Conservation (phyloP, 2,888 invertebrate genomes). For the Nasonia oneida region DNA sequence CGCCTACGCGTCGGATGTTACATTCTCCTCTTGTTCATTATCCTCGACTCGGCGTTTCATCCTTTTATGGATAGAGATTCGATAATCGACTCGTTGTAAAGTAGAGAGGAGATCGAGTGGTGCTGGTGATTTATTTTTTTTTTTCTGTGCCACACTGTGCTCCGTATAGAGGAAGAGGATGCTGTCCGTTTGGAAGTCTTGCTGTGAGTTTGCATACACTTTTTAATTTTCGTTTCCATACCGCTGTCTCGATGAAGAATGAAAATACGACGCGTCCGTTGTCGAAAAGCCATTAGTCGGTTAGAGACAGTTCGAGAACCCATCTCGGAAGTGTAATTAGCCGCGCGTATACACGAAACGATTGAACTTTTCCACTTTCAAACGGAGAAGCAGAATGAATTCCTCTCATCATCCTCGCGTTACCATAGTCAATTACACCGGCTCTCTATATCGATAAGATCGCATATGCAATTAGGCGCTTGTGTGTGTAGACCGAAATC, state of each 20-base stretch:
- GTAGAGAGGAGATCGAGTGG: background rate
- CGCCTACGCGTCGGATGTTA: constrained; percentile 24
- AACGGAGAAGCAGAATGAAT: background rate
- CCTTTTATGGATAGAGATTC: background rate
- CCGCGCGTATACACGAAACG: background rate
- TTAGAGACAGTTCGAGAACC: no score
- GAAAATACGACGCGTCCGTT: no score
- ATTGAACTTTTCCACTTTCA: constrained; percentile 7
- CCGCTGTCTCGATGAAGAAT: no score
- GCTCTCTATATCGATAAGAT: background rate
- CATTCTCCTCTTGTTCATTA: background rate
- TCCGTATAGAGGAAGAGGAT: background rate
- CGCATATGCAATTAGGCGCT: no score
- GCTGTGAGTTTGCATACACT: constrained; percentile 69
- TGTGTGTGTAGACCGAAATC: no score
- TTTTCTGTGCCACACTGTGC: background rate
- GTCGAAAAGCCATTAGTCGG: no score
- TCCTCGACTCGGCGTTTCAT: background rate
- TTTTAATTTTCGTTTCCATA: no score
- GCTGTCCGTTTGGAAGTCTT: constrained; percentile 60
- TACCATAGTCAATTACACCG: background rate
- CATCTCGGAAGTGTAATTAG: no score
- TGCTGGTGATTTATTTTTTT: constrained; percentile 7
- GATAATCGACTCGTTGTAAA: no score
- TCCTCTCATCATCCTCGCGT: no score